Evolutionary conservation across 2,888 invertebrate genomes (phyloP).

Genomic region (Cerastis rubricosa): DNA sequence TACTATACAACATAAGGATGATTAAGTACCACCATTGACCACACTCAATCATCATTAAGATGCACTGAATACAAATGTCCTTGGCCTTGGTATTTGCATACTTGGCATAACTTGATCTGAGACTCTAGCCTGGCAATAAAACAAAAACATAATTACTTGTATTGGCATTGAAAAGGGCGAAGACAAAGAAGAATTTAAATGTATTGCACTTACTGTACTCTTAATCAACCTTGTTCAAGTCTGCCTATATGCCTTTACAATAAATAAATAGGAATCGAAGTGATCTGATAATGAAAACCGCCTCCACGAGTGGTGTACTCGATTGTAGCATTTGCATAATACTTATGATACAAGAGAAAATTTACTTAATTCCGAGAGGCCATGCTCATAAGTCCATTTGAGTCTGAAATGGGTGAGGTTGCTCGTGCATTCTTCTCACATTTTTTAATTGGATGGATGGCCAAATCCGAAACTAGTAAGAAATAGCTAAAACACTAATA

Average conservation of each 20-base stretch:
- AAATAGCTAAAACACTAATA: no score
- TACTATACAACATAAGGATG: not conserved
- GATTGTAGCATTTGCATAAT: not conserved
- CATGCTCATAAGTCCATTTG: not conserved
- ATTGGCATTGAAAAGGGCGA: not conserved
- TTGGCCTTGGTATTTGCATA: conserved; percentile 44
- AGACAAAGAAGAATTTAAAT: not conserved
- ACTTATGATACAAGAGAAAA: not conserved
- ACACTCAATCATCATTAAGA: conserved; percentile 21
- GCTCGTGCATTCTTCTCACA: not conserved
- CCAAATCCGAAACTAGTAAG: no score
- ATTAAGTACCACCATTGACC: not conserved
- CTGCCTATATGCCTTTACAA: conserved; percentile 8
- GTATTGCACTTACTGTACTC: not conserved
- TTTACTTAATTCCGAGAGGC: not conserved
- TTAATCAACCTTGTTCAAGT: conserved; percentile 1
- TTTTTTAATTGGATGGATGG: no score
- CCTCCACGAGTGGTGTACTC: not conserved
- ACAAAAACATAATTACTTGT: not conserved
- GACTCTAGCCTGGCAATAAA: conserved; percentile 24
- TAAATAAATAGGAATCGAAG: conserved; percentile 5
- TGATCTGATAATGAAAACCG: conserved; percentile 4
- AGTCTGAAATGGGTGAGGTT: not conserved
- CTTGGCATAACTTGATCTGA: conserved; percentile 33
- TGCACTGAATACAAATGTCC: conserved; percentile 17